Evolutionary conservation across 2,797 vertebrate genomes (phyloP).

Genomic region (Aselliscus stoliczkanus): DNA sequence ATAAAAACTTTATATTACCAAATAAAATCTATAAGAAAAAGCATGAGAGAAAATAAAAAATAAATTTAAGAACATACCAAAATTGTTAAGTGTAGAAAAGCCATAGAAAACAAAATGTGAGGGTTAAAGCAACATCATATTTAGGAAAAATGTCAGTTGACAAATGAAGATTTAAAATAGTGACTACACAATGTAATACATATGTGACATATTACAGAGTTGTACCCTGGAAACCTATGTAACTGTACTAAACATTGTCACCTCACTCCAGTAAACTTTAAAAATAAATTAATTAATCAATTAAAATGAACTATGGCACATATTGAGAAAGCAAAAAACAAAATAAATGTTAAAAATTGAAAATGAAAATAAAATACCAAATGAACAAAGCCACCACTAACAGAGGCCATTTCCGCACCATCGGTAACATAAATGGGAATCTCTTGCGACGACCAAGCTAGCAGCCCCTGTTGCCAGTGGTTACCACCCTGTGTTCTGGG

Average conservation of each 20-base stretch:
- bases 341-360: background rate
- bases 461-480: too few species aligned
- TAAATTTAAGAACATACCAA: background rate
- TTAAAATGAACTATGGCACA: background rate
- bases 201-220: too few species aligned
- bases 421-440: too few species aligned
- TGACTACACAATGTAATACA: too few species aligned
- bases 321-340: background rate
- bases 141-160: background rate
- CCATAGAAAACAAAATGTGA: background rate
- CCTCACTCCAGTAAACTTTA: too few species aligned
- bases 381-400: background rate
- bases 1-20: background rate
- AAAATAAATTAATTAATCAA: too few species aligned
- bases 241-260: too few species aligned
- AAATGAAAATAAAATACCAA: background rate
- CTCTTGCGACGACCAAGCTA: too few species aligned
- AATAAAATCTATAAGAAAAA: background rate
- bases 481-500: too few species aligned
- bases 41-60: background rate
- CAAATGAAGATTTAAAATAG: background rate
- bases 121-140: background rate
- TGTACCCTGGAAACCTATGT: too few species aligned
- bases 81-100: background rate
- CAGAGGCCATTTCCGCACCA: background rate